Base-by-base conservation (phyloP, 2,888 invertebrate species). In the Antitype chi region DNA sequence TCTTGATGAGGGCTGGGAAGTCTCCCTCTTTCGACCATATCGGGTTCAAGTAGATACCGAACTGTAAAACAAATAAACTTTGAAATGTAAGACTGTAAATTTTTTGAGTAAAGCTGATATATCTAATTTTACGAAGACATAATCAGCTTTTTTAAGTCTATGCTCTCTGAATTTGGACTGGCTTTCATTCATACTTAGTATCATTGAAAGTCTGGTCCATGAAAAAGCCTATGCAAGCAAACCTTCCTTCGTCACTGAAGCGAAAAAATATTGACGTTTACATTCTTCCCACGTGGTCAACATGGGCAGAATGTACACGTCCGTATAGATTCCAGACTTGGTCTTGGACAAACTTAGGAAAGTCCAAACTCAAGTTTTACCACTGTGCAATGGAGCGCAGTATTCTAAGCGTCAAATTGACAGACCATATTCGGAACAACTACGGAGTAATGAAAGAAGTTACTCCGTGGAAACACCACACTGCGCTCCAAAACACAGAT, bases 1-100 rank as follows among this genome's bases (percentile, higher is more conserved):
- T 90, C 66, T 91, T 94, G 0, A 95, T 92, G 0, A 89, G 9
- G 0, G 75, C 59, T 0, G 97, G 97, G 80, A 97, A 97, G 79
- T 97, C 97, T 0, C 97, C 97, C 0, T 91, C 86, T 57, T 93
- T 89, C 0, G 94, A 93, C 92, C 93, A 97, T 80, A 97, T 96
- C 0, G 97, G 97, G 76, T 97, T 87, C 83, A 96, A 87, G 89
- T 94, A 97, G 28, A 97, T 77, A 0, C 95, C 97, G 15, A 95
- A 89, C 96, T 96, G 90, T 4, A 90, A 91, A 76, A 13, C 60
- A 70, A 8, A 47, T 3, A 8, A 8, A 15, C 47, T 17, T 63
- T 47, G 15, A 23, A 23, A 23, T 43, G 52, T 9, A n/a, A n/a
- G 17, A 68, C 69, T 32, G 2, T n/a, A 0, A 5, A 17, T 9